Percentiles rank a stretch among this genome's conserved stretches.
Conservation (phyloP, 1,140 invertebrate species). For the Brachionus koreanus region DNA sequence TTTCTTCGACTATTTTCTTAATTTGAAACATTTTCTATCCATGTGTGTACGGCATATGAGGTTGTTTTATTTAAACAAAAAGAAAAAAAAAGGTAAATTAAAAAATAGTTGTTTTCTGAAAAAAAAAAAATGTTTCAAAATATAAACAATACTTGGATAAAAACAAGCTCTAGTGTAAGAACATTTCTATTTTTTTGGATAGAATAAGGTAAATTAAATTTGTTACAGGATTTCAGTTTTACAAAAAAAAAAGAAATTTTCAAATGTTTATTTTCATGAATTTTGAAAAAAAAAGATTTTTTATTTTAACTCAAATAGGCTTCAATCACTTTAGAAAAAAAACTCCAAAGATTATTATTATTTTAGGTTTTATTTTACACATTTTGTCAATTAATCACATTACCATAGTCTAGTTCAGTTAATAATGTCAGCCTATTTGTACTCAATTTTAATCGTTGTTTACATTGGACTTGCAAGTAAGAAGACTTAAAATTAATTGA, state of each 20-base stretch:
- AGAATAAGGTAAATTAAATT: background rate
- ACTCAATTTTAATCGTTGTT: background rate
- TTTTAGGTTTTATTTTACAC: background rate
- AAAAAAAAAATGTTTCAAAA: background rate
- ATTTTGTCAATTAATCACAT: background rate
- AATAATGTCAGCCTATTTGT: background rate
- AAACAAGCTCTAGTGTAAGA: background rate
- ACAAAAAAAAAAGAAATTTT: background rate
- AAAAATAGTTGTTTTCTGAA: background rate
- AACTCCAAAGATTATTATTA: background rate
- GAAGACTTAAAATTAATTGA: background rate
- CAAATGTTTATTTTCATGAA: background rate
- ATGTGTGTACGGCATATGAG: background rate
- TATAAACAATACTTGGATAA: background rate
- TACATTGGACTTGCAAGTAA: background rate
- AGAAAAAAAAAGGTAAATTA: background rate
- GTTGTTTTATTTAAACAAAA: background rate
- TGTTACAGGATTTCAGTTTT: background rate
- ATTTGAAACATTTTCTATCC: background rate
- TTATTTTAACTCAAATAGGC: background rate
- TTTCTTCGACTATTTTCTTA: background rate
- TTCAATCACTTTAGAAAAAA: background rate
- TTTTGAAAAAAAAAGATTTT: background rate
- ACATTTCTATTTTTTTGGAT: background rate
- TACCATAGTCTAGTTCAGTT: background rate